Base-by-base conservation (phyloP, 2,113 vertebrate species). In the Tenrec ecaudatus region DNA sequence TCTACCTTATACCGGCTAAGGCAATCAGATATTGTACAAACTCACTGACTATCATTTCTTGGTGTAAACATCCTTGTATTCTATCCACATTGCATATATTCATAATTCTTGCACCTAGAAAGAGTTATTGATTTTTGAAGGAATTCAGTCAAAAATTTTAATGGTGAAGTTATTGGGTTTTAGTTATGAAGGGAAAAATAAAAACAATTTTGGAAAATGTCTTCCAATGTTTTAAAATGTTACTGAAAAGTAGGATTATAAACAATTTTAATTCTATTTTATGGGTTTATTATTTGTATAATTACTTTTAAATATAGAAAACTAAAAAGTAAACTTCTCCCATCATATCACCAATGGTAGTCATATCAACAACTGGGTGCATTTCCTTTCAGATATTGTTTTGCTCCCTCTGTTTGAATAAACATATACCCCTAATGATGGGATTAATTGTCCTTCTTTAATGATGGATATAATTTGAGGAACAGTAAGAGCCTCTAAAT, bases 191-290 rank as follows among this genome's bases (percentile, higher is more conserved):
- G 23, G 16, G 64, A 73, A 60, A 6, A 73, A 71, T 2, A 20
- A 27, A 76, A 53, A 12, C 47, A 11, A 15, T 9, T 1, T 2
- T 82, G 6, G 4, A 83, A 80, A 58, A 29, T 27, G 36, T 47
- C n/a, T 73, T 64, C 9, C 9, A 86, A 88, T 22, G 20, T 38
- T 91, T 93, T 82, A 36, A 94, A 77, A 79, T 64, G 8, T 14
- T 36, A 58, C n/a, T 7, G 57, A 84, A 75, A 71, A 33, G 22
- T 64, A 82, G 4, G 2, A 71, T 77, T 83, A 16, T 31, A 57
- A 79, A 0, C 1, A 90, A 90, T 64, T 57, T 86, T 91, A 76
- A 78, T 82, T 53, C 1, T 10, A 53, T 53, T 53, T 10, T 64
- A 33, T 38, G 27, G 22, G 0, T 27, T 79, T n/a, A 91, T 79